Conservation (phyloP, 2,113 vertebrate genomes). For the Rhipidura dahli region DNA sequence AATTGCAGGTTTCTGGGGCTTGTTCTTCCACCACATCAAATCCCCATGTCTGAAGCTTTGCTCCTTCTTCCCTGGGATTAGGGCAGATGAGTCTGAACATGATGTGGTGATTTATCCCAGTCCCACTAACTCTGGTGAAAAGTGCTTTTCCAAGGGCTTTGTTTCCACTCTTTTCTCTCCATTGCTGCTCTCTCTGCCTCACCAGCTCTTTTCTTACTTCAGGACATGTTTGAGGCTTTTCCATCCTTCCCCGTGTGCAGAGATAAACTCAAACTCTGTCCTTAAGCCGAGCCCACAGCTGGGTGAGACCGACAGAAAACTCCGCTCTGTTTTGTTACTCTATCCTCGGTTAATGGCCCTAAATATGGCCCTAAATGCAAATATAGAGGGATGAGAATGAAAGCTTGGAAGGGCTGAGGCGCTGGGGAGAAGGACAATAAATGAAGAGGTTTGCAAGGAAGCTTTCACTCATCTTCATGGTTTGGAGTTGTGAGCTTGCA, state of each 20-base stretch:
- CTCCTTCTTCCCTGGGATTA: neutral
- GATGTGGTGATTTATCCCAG: neutral
- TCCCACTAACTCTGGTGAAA: neutral
- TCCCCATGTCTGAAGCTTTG: neutral
- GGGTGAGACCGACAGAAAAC: neutral
- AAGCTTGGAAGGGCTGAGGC: neutral
- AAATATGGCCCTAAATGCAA: neutral
- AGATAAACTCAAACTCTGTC: neutral
- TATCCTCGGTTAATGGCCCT: accelerated
- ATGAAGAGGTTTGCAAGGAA: neutral
- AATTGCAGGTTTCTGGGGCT: neutral
- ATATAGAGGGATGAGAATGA: neutral
- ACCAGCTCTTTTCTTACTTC: neutral
- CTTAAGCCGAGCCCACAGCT: neutral
- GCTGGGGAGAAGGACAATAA: neutral
- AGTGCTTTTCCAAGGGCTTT: neutral
- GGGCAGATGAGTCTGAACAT: neutral
- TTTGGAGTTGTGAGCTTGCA: neutral
- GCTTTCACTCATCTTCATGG: neutral
- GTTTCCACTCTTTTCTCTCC: neutral
- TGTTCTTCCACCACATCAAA: neutral
- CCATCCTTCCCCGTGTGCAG: neutral
- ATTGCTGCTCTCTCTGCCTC: neutral
- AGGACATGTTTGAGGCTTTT: neutral
- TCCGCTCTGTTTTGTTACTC: neutral